Base-by-base conservation (phyloP, 1,140 invertebrate species). In the Psix sp. region DNA sequence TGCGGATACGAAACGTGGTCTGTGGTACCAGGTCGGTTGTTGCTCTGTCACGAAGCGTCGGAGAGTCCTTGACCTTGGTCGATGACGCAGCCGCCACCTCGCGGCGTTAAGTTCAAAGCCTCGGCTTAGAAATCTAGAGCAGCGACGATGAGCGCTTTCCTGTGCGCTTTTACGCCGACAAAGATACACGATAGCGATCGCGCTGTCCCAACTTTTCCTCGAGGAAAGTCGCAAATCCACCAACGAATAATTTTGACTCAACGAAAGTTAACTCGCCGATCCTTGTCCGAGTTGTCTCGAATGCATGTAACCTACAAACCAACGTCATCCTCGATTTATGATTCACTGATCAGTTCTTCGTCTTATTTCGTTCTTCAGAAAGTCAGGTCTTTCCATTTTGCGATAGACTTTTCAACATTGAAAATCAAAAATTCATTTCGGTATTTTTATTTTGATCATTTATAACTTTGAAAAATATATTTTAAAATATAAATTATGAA, bases 161-260 rank as follows among this genome's bases (percentile, higher is more conserved):
- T 36, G 46, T 9, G 48, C 48, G 48, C 54, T 52, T 63, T 57
- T 51, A 31, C 57, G 13, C 21, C 15, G 5, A 46, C 36, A 20
- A 66, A 67, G 67, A 56, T 62, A 74, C 62, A 48, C 56, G 54
- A 65, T 73, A 51, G 40, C 26, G 6, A 73, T 73, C 56, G 56
- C 31, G 33, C 24, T 20, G 13, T 14, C 18, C 5, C n/a, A 17
- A 24, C 31, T 73, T 60, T 60, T 60, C 24, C 54, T 5, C 40
- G 33, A 70, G 54, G 45, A 68, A 66, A 66, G 62, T 66, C 46
- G 33, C 10, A 24, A 63, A 63, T n/a, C 26, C 31, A 51, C 33
- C 26, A 14, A 54, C 40, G 31, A 46, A 46, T 65, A 36, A 54
- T 54, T 46, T 65, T 65, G 40, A 29, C 20, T 62, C 21, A 49